phyloP scores from a whole-genome alignment of 1,140 invertebrate genomes.

The Diplogasteroides magnus region DNA sequence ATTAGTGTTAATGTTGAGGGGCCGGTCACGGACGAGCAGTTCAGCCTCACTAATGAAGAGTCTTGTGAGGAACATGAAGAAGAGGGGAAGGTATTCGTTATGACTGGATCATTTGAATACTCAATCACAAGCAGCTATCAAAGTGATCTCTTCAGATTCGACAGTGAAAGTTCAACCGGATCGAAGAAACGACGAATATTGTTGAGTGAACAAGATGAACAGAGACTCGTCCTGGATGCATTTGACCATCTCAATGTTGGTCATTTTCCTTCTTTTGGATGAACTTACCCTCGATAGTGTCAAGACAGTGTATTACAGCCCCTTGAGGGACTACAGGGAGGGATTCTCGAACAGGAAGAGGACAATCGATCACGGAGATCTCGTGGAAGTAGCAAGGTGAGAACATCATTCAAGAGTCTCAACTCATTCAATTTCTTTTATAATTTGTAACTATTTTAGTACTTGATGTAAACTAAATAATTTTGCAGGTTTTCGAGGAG shows the following conservation, averaged over 20 bases:
- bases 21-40: slow-evolving; percentile 18
- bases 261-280: not conserved
- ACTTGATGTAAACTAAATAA: no score
- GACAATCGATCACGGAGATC: slow-evolving; percentile 16
- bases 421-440: no score
- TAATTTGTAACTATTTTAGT: no score
- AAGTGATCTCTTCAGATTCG: slow-evolving; percentile 2
- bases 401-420: no score
- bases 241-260: not conserved
- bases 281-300: not conserved
- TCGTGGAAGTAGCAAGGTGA: not conserved
- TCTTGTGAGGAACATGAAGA: slow-evolving; percentile 8
- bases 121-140: not conserved
- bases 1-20: not conserved
- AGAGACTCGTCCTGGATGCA: not conserved
- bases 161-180: slow-evolving; percentile 24
- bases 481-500: slow-evolving; percentile 21
- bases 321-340: not conserved
- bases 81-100: not conserved
- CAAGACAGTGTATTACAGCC: not conserved
- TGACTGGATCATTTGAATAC: not conserved
- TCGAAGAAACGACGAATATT: slow-evolving; percentile 7
- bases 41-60: slow-evolving; percentile 15
- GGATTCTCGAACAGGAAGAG: slow-evolving; percentile 11
- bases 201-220: not conserved